These are phyloP conservation scores for Cheilosia soror DNA, from an alignment of 2,888 invertebrate genomes.

Conservation along the genomic window DNA sequence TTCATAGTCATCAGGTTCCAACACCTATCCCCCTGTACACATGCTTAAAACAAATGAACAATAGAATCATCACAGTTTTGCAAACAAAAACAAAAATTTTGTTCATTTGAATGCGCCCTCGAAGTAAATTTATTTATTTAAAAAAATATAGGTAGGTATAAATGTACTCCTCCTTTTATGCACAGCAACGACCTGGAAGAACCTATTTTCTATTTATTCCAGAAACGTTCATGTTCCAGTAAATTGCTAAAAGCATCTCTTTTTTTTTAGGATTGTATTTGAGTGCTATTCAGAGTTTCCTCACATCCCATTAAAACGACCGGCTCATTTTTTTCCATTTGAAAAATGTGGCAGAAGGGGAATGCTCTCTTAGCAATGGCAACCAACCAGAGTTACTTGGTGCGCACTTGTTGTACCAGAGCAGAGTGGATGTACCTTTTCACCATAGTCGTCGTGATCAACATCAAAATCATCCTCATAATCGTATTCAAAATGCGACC, in stretches of 20 bases:
- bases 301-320: not conserved
- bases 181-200: too few relatives aligned
- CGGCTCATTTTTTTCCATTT: not conserved
- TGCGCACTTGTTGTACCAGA: slow-evolving; percentile 13
- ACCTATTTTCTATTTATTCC: not conserved
- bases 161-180: too few relatives aligned
- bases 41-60: too few relatives aligned
- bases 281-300: slow-evolving; percentile 15
- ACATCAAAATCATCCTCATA: slow-evolving; percentile 31
- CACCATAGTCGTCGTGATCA: slow-evolving; percentile 5
- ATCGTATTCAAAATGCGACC: slow-evolving; percentile 53
- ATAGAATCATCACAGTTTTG: too few relatives aligned
- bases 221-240: not conserved
- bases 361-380: not conserved
- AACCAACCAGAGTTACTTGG: slow-evolving; percentile 19
- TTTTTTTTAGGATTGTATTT: not conserved
- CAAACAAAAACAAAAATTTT: too few relatives aligned
- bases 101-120: too few relatives aligned
- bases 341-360: not conserved
- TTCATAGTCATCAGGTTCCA: too few relatives aligned
- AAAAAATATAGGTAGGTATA: too few relatives aligned
- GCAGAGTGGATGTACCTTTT: not conserved
- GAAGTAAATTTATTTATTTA: too few relatives aligned
- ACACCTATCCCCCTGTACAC: too few relatives aligned
- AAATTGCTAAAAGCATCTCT: slow-evolving; percentile 2